Base-by-base conservation (phyloP, 2,888 invertebrate genomes). In the Papilio gigon region DNA sequence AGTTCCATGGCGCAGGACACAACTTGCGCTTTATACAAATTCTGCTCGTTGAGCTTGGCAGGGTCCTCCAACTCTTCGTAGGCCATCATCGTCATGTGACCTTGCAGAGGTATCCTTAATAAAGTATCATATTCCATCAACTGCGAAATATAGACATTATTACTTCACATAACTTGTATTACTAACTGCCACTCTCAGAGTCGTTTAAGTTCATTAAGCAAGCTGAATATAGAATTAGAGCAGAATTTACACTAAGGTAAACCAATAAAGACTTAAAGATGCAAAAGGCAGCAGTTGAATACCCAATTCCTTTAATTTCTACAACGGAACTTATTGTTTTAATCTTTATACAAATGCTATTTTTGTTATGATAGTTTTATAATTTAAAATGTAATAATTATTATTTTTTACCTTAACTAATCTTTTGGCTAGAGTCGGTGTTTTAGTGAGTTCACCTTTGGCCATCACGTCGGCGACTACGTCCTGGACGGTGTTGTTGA, bases 21-120 rank as follows among this genome's bases (percentile, higher is more conserved):
- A 27, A 53, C 53, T 53, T 53, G 53, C 6, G 53, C 53, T 53
- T 27, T 25, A 27, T n/a, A 53, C 4, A 53, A 27, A 47, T 22
- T 47, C 22, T 53, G 6, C 27, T 53, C 53, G n/a, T 14, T 53
- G 8, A 53, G 53, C n/a, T 53, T 53, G 3, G 1, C 4, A 1
- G 53, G 53, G 8, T 53, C 27, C 53, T 53, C 53, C n/a, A 53
- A 8, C 2, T 27, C 53, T 53, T 53, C 53, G 53, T 53, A 53
- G 14, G 53, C 53, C 25, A 53, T 53, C 53, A 53, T 53, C 27
- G 53, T 53, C 53, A 53, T 53, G 53, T 53, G 27, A 0, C 53
- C 53, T 53, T 53, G 53, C 14, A 53, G 27, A 27, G 53, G 53
- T 8, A 53, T 8, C n/a, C 53, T 27, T 53, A 25, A 27, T n/a